Evolutionary conservation across 2,797 vertebrate species (phyloP).

Genomic region (Molossus alvarezi): DNA sequence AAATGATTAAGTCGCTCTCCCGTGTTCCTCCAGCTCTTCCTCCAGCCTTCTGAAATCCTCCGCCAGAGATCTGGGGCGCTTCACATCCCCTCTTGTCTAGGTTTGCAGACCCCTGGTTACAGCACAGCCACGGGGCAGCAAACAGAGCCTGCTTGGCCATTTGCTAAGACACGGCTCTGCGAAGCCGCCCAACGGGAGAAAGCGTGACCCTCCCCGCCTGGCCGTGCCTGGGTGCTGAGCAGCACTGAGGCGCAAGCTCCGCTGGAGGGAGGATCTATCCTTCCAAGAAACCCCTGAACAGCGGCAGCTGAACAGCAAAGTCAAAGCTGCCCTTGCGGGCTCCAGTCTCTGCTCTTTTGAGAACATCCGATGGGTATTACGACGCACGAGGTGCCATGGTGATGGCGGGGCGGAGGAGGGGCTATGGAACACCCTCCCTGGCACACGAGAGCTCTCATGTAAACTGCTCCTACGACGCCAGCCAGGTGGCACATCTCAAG

Average conservation of each 20-base stretch:
- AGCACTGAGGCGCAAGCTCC: neutral
- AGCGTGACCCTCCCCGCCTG: rapidly evolving
- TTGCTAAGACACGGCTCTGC: rapidly evolving
- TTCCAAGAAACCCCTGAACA: neutral
- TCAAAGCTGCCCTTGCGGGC: neutral
- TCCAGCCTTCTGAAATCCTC: neutral
- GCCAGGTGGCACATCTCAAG: rapidly evolving
- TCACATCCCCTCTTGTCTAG: too few species aligned
- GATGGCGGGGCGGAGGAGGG: neutral
- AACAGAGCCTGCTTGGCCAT: neutral
- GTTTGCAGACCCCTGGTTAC: neutral
- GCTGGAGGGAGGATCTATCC: rapidly evolving
- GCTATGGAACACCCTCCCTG: neutral
- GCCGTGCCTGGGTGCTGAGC: rapidly evolving
- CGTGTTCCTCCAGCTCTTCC: neutral
- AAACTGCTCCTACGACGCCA: neutral
- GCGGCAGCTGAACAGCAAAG: neutral
- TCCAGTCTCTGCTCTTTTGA: neutral
- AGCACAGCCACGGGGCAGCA: rapidly evolving
- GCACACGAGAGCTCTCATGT: neutral
- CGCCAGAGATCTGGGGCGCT: neutral
- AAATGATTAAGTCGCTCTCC: rapidly evolving
- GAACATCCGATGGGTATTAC: rapidly evolving
- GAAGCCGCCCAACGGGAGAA: rapidly evolving
- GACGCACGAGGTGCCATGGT: rapidly evolving